Evolutionary conservation across 2,888 invertebrate genomes (phyloP).

Genomic region (Dione juno): DNA sequence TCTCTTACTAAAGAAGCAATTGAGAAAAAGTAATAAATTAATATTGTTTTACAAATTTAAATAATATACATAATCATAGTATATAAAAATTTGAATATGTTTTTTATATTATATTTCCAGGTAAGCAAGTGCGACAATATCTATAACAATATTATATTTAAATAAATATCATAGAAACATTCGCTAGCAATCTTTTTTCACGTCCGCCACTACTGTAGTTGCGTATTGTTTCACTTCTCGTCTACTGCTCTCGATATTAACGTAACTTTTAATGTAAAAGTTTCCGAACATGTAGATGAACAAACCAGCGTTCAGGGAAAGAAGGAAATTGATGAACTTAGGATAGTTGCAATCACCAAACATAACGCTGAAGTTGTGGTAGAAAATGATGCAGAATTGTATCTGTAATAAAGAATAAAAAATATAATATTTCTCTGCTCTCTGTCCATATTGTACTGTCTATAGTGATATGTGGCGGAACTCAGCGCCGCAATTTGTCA

Average conservation of each 20-base stretch:
- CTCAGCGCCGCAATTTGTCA: no score
- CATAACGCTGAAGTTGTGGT: slow-evolving; percentile 86
- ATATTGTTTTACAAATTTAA: no score
- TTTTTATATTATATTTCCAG: no score
- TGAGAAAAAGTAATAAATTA: no score
- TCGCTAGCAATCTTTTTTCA: slow-evolving; percentile 68
- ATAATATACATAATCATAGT: no score
- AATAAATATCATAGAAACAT: slow-evolving; percentile 44
- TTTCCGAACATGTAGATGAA: slow-evolving; percentile 91
- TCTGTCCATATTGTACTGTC: no score
- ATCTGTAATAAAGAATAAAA: slow-evolving; percentile 73
- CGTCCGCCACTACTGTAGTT: slow-evolving; percentile 51
- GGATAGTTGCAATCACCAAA: slow-evolving; percentile 89
- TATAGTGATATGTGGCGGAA: no score
- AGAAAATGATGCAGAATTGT: slow-evolving; percentile 90
- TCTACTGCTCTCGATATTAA: slow-evolving; percentile 18
- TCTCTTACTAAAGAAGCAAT: no score
- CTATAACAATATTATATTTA: not conserved
- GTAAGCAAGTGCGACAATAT: not conserved
- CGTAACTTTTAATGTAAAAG: slow-evolving; percentile 84
- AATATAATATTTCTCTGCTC: not conserved
- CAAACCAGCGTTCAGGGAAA: slow-evolving; percentile 86
- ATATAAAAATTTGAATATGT: no score
- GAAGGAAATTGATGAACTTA: slow-evolving; percentile 86
- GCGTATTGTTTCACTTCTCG: slow-evolving; percentile 29